phyloP scores from a whole-genome alignment of 1,140 invertebrate genomes.

The Bombus sibiricus region DNA sequence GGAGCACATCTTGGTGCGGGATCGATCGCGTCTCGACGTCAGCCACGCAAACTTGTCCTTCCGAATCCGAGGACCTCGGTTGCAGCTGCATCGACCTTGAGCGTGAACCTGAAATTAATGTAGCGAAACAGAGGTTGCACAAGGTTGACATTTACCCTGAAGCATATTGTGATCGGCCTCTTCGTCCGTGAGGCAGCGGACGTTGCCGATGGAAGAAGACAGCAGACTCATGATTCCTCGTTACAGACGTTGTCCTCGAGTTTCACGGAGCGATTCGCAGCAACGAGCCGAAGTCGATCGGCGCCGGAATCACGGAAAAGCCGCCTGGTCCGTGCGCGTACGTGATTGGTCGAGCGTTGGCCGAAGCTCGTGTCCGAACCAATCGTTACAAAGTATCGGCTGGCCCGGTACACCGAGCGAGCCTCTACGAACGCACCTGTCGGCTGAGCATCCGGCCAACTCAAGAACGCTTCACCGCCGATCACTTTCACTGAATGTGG shows the following conservation, averaged over 20 bases:
- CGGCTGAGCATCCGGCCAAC: constrained; percentile 50
- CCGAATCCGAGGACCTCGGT: constrained; percentile 15
- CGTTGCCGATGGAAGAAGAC: constrained; percentile 73
- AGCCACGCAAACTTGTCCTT: constrained; percentile 35
- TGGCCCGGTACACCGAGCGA: constrained; percentile 5
- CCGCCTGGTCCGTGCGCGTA: constrained; percentile 19
- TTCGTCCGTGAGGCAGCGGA: constrained; percentile 77
- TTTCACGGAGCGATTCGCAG: not conserved
- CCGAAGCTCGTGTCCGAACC: constrained; percentile 18
- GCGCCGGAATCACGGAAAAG: constrained; percentile 9
- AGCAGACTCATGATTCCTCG: constrained; percentile 68
- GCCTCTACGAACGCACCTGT: constrained; percentile 45
- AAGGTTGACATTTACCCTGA: constrained; percentile 76
- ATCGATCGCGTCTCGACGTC: constrained; percentile 55
- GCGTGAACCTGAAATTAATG: constrained; percentile 25
- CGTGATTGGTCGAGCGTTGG: constrained; percentile 49
- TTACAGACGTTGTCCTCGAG: not conserved
- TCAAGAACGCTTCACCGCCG: constrained; percentile 29
- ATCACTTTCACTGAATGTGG: constrained; percentile 60
- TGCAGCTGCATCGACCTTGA: constrained; percentile 39
- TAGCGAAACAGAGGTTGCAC: not conserved
- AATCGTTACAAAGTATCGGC: constrained; percentile 36
- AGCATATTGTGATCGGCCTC: constrained; percentile 80
- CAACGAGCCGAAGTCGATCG: constrained; percentile 29
- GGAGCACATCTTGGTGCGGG: not conserved